phyloP scores from a whole-genome alignment of 2,113 vertebrate genomes.

The Herpetotheres cachinnans region DNA sequence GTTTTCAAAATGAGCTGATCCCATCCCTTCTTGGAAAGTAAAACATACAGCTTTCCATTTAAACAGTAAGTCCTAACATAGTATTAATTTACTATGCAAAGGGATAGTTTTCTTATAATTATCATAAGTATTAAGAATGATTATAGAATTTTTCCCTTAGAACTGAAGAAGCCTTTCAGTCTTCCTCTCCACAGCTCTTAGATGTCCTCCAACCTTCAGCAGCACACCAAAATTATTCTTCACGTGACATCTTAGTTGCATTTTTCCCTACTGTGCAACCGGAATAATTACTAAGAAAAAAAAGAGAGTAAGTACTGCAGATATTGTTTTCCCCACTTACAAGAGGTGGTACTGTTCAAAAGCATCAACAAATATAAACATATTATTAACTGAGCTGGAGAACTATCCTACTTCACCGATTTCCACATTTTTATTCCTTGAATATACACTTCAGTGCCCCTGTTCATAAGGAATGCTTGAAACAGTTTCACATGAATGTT shows the following conservation, averaged over 20 bases:
- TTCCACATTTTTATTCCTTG: neutral
- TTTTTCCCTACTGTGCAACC: neutral
- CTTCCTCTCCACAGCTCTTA: neutral
- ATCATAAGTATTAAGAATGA: neutral
- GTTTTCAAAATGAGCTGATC: neutral
- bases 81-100: neutral
- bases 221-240: neutral
- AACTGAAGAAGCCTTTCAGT: neutral
- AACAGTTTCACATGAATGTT: neutral
- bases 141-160: neutral
- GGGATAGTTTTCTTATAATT: neutral
- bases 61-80: neutral
- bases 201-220: neutral
- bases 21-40: neutral
- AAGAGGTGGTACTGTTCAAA: too few species aligned
- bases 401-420: neutral
- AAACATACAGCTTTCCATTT: neutral
- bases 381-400: constrained; percentile 13
- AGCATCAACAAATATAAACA: neutral
- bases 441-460: constrained; percentile 20
- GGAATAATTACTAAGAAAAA: neutral
- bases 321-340: too few species aligned
- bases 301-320: too few species aligned
- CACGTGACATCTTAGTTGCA: neutral
- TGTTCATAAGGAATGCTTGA: neutral